Percentiles rank a stretch among this genome's conserved stretches.
Conservation (phyloP, 2,797 vertebrate genomes). For the Rousettus madagascariensis region DNA sequence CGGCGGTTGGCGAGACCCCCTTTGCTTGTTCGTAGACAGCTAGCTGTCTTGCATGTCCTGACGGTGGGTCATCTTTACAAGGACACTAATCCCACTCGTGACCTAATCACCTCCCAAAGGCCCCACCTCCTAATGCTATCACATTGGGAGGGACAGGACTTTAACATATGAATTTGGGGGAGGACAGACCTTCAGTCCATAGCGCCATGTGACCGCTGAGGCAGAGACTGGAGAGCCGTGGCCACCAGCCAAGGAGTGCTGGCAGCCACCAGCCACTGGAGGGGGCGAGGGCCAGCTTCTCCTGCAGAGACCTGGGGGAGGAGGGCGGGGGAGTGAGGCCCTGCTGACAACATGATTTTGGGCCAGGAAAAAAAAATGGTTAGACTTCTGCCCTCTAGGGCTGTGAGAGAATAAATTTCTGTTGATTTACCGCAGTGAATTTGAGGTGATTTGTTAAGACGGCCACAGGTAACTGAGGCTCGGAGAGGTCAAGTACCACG, state of each 20-base stretch:
- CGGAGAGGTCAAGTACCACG: background rate
- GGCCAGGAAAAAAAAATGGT: background rate
- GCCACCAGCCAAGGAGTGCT: background rate
- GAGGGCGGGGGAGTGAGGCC: too few species aligned
- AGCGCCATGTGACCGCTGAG: background rate
- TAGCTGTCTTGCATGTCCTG: background rate
- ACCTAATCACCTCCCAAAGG: background rate
- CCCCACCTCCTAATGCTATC: background rate
- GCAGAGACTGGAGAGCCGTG: too few species aligned
- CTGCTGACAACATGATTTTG: background rate
- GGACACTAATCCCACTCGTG: background rate
- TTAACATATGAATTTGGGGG: background rate
- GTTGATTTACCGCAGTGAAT: background rate
- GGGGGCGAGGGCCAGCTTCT: accelerated
- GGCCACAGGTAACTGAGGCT: background rate
- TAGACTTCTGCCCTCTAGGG: background rate
- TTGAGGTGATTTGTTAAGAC: background rate
- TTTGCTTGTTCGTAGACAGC: too few species aligned
- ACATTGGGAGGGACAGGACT: background rate
- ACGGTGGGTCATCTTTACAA: background rate
- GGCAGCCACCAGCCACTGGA: background rate
- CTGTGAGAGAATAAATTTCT: background rate
- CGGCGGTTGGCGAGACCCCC: background rate
- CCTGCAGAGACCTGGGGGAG: accelerated
- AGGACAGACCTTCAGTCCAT: background rate